Evolutionary conservation across 1,140 invertebrate species (phyloP).

Genomic region (Tetramorium parvispinum): DNA sequence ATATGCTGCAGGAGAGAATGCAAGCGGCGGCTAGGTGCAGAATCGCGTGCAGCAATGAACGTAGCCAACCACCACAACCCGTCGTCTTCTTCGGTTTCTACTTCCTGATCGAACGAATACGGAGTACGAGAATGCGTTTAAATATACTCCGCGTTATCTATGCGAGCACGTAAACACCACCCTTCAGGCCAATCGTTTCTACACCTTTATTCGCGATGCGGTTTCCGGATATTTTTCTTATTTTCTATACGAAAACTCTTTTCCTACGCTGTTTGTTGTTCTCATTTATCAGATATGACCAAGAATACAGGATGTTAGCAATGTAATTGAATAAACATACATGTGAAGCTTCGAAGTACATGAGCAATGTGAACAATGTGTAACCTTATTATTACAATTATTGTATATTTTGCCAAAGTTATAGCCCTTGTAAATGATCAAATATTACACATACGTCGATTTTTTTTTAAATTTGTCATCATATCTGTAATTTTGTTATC

Average conservation of each 20-base stretch:
- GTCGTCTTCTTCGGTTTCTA: slow-evolving; percentile 39
- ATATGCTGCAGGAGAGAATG: slow-evolving; percentile 39
- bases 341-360: neutral
- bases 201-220: neutral
- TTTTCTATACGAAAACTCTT: neutral
- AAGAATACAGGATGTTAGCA: neutral
- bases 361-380: neutral
- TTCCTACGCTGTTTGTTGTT: slow-evolving; percentile 7
- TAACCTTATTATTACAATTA: neutral
- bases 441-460: neutral
- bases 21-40: slow-evolving; percentile 39
- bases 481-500: too few relatives aligned
- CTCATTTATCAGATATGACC: neutral
- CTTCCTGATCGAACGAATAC: slow-evolving; percentile 39
- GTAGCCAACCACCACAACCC: neutral
- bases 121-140: neutral
- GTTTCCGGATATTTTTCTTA: slow-evolving; percentile 8
- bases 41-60: slow-evolving; percentile 51
- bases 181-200: neutral
- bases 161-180: neutral
- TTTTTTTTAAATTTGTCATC: neutral
- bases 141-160: neutral
- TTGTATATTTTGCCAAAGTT: neutral
- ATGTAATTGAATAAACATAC: neutral
- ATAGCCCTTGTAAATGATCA: neutral